A percentile compares a stretch with the other conserved stretches of the same genome.
phyloP scores from a whole-genome alignment of 2,113 vertebrate genomes.

The Xenopus borealis region DNA sequence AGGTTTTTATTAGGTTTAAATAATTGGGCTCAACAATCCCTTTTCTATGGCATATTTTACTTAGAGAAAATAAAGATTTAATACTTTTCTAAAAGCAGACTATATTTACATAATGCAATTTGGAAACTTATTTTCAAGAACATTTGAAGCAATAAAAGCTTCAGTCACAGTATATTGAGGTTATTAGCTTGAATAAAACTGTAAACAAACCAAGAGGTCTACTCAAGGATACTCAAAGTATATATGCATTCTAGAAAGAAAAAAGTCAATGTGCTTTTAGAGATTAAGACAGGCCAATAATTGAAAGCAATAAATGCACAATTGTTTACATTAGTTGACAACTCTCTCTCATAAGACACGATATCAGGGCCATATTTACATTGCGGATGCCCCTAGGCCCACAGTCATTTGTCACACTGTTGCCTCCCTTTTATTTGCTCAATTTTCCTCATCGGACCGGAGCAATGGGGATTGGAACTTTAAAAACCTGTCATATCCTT shows the following conservation, averaged over 20 bases:
- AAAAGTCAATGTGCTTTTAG: not conserved
- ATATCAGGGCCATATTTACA: too few species aligned
- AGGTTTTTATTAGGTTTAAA: slow-evolving; percentile 17
- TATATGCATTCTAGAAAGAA: not conserved
- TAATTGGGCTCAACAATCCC: slow-evolving; percentile 15
- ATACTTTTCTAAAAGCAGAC: slow-evolving; percentile 20
- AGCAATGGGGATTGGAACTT: too few species aligned
- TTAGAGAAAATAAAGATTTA: slow-evolving; percentile 13
- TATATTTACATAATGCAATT: slow-evolving; percentile 38
- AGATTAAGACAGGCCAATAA: too few species aligned
- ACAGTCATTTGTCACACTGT: too few species aligned
- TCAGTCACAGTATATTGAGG: slow-evolving; percentile 18
- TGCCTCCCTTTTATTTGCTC: too few species aligned
- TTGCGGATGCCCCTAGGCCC: too few species aligned
- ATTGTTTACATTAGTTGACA: too few species aligned
- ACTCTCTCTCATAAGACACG: too few species aligned
- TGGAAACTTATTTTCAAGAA: slow-evolving; percentile 15
- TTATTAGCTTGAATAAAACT: slow-evolving; percentile 11
- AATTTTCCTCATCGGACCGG: too few species aligned
- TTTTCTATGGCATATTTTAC: slow-evolving; percentile 6
- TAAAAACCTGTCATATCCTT: too few species aligned
- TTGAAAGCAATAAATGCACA: too few species aligned
- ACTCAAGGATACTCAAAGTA: slow-evolving; percentile 9
- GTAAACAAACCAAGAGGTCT: slow-evolving; percentile 22
- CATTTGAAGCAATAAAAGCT: slow-evolving; percentile 18